Percentiles rank a stretch among this genome's conserved stretches.
These are phyloP conservation scores for Terrapene triunguis DNA, from an alignment of 2,113 vertebrate species.

Conservation along the genomic window DNA sequence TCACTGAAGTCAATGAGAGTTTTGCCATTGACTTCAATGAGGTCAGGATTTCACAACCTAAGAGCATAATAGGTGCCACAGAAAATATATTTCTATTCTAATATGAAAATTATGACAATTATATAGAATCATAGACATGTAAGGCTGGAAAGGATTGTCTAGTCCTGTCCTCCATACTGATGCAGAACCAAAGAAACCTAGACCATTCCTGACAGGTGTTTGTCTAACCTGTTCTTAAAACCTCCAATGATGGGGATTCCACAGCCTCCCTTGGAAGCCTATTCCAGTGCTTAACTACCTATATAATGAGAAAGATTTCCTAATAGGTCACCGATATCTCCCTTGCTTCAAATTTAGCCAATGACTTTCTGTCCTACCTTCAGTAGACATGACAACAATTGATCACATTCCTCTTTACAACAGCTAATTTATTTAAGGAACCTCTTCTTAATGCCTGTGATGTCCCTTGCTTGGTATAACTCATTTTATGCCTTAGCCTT, in stretches of 20 bases:
- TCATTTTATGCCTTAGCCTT: not conserved
- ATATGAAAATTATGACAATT: not conserved
- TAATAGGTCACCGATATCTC: not conserved
- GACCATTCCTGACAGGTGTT: too few relatives aligned
- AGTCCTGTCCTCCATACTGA: not conserved
- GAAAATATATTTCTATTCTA: not conserved
- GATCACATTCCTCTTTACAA: not conserved
- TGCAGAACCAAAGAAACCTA: not conserved
- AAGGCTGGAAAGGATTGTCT: not conserved
- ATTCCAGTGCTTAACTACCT: not conserved
- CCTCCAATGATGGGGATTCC: too few relatives aligned
- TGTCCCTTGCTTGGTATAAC: not conserved
- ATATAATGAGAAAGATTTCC: not conserved
- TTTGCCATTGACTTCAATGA: not conserved
- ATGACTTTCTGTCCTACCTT: not conserved
- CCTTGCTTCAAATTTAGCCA: not conserved
- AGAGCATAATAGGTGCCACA: not conserved
- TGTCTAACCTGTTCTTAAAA: too few relatives aligned
- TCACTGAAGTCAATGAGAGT: constrained; percentile 1
- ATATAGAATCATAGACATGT: not conserved
- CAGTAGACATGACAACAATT: too few relatives aligned
- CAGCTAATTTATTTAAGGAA: not conserved
- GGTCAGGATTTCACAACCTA: not conserved
- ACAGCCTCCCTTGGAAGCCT: too few relatives aligned
- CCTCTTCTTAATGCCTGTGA: not conserved